Evolutionary conservation across 1,140 invertebrate genomes (phyloP).

Genomic region (Magallana angulata): DNA sequence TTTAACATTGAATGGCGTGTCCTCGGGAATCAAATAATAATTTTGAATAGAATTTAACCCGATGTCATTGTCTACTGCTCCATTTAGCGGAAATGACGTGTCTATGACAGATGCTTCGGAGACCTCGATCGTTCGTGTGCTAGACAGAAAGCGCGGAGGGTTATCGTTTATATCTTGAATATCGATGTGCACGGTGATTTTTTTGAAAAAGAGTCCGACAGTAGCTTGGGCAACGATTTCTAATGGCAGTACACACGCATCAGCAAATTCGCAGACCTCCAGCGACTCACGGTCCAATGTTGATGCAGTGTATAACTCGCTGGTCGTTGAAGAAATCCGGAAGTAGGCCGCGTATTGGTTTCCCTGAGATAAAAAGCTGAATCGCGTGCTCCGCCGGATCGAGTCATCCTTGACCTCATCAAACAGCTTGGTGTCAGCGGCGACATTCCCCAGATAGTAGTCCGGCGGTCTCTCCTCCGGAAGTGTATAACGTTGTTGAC

Average conservation of each 20-base stretch:
- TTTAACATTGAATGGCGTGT: slow-evolving; percentile 64
- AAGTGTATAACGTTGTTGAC: slow-evolving; percentile 34
- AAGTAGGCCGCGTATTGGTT: slow-evolving; percentile 88
- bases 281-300: slow-evolving; percentile 57
- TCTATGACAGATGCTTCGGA: slow-evolving; percentile 64
- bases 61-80: slow-evolving; percentile 68
- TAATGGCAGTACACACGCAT: slow-evolving; percentile 59
- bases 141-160: slow-evolving; percentile 86
- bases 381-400: slow-evolving; percentile 90
- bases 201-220: slow-evolving; percentile 79
- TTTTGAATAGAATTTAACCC: slow-evolving; percentile 64
- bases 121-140: slow-evolving; percentile 51
- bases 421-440: slow-evolving; percentile 29
- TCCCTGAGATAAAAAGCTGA: slow-evolving; percentile 87
- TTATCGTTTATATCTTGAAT: slow-evolving; percentile 95
- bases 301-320: slow-evolving; percentile 36
- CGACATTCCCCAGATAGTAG: slow-evolving; percentile 47
- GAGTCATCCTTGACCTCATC: slow-evolving; percentile 71
- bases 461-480: slow-evolving; percentile 25
- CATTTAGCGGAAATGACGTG: slow-evolving; percentile 59
- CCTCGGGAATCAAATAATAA: slow-evolving; percentile 60
- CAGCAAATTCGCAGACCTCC: slow-evolving; percentile 55
- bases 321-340: slow-evolving; percentile 64
- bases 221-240: slow-evolving; percentile 65
- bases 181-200: slow-evolving; percentile 84